Conservation (phyloP, 2,113 vertebrate species). For the Myrmecobius fasciatus region DNA sequence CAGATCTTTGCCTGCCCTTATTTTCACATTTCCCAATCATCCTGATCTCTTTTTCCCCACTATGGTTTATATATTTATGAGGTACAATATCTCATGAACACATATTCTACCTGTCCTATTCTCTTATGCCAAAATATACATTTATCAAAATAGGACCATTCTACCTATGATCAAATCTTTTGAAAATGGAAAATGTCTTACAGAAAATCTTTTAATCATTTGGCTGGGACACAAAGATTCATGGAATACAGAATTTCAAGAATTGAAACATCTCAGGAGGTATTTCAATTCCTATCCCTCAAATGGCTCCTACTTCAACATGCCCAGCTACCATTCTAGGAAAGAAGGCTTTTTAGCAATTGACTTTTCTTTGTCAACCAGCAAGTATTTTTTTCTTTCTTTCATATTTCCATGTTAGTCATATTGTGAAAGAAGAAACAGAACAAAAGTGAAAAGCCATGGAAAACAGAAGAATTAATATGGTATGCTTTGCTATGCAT, state of each 20-base stretch:
- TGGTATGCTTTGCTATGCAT: no score
- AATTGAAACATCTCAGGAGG: neutral
- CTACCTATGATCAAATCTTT: neutral
- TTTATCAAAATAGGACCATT: neutral
- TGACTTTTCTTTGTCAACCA: neutral
- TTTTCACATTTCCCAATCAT: neutral
- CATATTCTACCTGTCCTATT: neutral
- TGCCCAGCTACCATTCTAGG: neutral
- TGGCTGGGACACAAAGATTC: neutral
- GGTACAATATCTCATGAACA: neutral
- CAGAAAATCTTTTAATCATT: neutral
- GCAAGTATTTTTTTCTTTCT: no score
- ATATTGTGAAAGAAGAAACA: no score
- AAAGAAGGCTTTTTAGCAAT: neutral
- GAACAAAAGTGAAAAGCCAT: no score
- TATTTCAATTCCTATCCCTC: neutral
- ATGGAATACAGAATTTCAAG: neutral
- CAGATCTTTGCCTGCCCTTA: neutral
- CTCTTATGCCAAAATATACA: neutral
- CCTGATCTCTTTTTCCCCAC: neutral
- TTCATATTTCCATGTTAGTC: no score
- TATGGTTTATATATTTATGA: neutral
- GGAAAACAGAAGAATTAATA: no score
- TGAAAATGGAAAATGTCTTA: neutral
- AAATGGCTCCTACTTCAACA: neutral